A percentile compares a stretch with the other conserved stretches of the same genome.
Evolutionary conservation across 2,113 vertebrate genomes (phyloP).

Genomic region (Pelobates fuscus): DNA sequence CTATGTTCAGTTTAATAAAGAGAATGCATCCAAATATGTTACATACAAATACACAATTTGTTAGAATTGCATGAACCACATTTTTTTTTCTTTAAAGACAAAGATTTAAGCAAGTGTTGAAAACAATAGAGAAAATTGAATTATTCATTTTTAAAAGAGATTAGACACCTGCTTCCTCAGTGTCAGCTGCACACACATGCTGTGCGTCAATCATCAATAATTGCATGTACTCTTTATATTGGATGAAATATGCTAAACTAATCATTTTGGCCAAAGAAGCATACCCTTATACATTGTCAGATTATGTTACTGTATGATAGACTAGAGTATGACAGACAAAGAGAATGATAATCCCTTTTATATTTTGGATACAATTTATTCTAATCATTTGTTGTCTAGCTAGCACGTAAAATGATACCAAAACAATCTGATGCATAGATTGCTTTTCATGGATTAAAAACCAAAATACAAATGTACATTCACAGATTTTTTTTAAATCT

Average conservation of each 20-base stretch:
- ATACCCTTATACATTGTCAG: not conserved
- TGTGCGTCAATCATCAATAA: slow-evolving; percentile 23
- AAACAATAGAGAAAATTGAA: not conserved
- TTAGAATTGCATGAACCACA: slow-evolving; percentile 30
- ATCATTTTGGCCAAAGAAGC: slow-evolving; percentile 17
- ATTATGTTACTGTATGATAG: too few species aligned
- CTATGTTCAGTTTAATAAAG: not conserved
- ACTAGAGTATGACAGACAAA: too few species aligned
- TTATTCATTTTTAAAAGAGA: slow-evolving; percentile 25
- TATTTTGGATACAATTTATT: too few species aligned
- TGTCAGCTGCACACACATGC: slow-evolving; percentile 28
- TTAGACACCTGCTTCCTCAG: slow-evolving; percentile 33
- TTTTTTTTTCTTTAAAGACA: slow-evolving; percentile 16
- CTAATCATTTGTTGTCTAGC: too few species aligned
- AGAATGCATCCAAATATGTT: not conserved
- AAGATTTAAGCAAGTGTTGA: slow-evolving; percentile 1
- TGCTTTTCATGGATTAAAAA: too few species aligned
- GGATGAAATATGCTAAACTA: slow-evolving; percentile 24
- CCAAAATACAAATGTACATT: too few species aligned
- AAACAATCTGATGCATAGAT: too few species aligned
- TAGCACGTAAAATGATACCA: too few species aligned
- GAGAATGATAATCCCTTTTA: too few species aligned
- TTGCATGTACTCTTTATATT: slow-evolving; percentile 6
- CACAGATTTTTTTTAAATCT: too few species aligned
- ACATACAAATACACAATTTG: slow-evolving; percentile 10